These are phyloP conservation scores for Leptatherina wallacei DNA, from an alignment of 2,797 vertebrate genomes.

Conservation along the genomic window DNA sequence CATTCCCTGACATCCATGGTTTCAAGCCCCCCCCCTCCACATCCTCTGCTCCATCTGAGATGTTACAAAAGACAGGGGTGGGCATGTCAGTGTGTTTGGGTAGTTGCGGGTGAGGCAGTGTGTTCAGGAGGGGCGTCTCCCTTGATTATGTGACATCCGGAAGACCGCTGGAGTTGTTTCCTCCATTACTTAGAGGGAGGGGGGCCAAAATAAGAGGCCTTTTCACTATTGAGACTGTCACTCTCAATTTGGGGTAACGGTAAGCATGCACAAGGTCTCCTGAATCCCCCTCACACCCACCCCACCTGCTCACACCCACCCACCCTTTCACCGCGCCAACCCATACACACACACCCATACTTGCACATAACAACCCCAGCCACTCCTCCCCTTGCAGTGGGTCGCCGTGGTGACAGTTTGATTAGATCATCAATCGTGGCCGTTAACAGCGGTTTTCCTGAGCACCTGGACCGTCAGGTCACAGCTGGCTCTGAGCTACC, in stretches of 20 bases:
- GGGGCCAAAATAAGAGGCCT: conserved; percentile 80
- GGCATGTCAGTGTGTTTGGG: conserved; percentile 1
- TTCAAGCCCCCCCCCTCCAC: not conserved
- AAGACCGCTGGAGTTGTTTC: conserved; percentile 95
- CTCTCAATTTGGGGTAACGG: conserved; percentile 97
- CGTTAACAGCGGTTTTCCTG: conserved; percentile 99
- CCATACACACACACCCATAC: conserved; percentile 16
- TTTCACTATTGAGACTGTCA: conserved; percentile 99
- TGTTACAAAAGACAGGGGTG: conserved; percentile 21
- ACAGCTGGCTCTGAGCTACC: conserved; percentile 96
- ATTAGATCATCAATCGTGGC: conserved; percentile 99
- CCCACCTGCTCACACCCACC: conserved; percentile 77
- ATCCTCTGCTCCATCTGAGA: conserved; percentile 28
- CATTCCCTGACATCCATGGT: conserved; percentile 35
- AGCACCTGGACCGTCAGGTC: conserved; percentile 98
- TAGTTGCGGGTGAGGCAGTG: conserved; percentile 1
- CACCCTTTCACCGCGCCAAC: conserved; percentile 7
- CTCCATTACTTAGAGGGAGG: conserved; percentile 90
- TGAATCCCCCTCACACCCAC: conserved; percentile 78
- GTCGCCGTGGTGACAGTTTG: conserved; percentile 97
- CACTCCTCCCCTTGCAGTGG: conserved; percentile 83
- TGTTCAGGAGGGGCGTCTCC: conserved; percentile 74
- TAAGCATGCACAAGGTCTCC: conserved; percentile 94
- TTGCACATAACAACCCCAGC: conserved; percentile 22
- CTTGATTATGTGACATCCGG: conserved; percentile 96